These are phyloP conservation scores for Enteromius mattozi DNA, from an alignment of 2,797 vertebrate species.

Conservation along the genomic window DNA sequence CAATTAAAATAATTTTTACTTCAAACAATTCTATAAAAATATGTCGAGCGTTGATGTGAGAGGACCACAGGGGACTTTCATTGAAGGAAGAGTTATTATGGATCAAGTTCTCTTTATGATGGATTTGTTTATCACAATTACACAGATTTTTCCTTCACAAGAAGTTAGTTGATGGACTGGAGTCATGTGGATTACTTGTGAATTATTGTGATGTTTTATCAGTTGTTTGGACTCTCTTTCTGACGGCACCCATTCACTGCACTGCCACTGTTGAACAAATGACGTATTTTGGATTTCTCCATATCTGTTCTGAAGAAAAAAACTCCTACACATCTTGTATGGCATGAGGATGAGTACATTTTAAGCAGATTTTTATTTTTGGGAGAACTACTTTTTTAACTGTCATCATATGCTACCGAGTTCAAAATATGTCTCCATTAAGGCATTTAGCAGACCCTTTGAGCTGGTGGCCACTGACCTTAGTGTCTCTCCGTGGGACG, in stretches of 20 bases:
- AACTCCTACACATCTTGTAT: neutral
- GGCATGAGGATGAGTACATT: neutral
- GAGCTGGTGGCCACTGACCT: conserved; percentile 13
- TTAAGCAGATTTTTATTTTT: neutral
- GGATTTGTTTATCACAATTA: neutral
- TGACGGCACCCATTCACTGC: neutral
- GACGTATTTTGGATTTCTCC: neutral
- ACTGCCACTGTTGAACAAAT: neutral
- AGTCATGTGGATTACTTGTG: neutral
- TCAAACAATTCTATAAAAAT: neutral
- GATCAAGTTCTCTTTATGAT: too few relatives aligned
- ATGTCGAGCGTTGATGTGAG: neutral
- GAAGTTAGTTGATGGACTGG: neutral
- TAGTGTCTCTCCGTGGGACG: conserved; percentile 11
- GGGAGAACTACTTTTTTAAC: neutral
- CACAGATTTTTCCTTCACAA: neutral
- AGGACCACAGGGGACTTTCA: neutral
- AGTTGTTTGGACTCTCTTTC: neutral
- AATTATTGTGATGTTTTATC: neutral
- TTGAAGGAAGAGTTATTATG: too few relatives aligned
- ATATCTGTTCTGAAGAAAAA: neutral
- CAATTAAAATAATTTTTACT: neutral
- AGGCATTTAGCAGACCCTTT: neutral
- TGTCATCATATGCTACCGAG: neutral
- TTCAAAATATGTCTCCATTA: neutral